Percentiles rank a stretch among this genome's conserved stretches.
These are phyloP conservation scores for Collichthys lucidus DNA, from an alignment of 2,113 vertebrate genomes.

Conservation along the genomic window DNA sequence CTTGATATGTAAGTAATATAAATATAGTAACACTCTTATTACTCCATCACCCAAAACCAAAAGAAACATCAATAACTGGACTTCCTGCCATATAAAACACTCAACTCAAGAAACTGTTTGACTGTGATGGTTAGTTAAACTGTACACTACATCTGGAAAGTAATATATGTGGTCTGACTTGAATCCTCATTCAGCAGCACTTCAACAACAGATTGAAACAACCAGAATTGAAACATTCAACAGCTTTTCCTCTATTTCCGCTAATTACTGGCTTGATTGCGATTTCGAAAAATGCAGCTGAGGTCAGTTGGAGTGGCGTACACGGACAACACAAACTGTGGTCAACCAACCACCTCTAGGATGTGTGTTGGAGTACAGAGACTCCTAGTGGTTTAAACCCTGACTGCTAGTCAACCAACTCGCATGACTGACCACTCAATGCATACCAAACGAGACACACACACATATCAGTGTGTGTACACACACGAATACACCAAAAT, in stretches of 20 bases:
- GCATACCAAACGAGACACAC: constrained; percentile 48
- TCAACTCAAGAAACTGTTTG: not conserved
- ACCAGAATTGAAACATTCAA: not conserved
- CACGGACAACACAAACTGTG: not conserved
- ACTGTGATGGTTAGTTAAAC: not conserved
- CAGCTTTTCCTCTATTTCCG: not conserved
- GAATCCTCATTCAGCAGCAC: not conserved
- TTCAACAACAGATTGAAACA: not conserved
- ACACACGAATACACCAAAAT: constrained; percentile 19
- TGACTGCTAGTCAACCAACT: constrained; percentile 4
- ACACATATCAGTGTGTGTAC: constrained; percentile 25
- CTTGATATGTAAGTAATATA: not conserved
- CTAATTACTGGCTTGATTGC: not conserved
- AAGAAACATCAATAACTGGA: not conserved
- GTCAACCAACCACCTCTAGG: not conserved
- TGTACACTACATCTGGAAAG: not conserved
- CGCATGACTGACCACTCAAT: constrained; percentile 60
- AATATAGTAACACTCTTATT: not conserved
- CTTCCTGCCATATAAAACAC: not conserved
- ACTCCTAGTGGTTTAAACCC: constrained; percentile 60
- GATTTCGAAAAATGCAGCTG: not conserved
- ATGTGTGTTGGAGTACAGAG: constrained; percentile 46
- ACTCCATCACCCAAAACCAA: not conserved
- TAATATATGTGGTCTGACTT: not conserved
- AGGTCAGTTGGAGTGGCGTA: not conserved